Percentiles rank a stretch among this genome's conserved stretches.
phyloP scores from a whole-genome alignment of 2,797 vertebrate genomes.

The Emydoidea blandingii region DNA sequence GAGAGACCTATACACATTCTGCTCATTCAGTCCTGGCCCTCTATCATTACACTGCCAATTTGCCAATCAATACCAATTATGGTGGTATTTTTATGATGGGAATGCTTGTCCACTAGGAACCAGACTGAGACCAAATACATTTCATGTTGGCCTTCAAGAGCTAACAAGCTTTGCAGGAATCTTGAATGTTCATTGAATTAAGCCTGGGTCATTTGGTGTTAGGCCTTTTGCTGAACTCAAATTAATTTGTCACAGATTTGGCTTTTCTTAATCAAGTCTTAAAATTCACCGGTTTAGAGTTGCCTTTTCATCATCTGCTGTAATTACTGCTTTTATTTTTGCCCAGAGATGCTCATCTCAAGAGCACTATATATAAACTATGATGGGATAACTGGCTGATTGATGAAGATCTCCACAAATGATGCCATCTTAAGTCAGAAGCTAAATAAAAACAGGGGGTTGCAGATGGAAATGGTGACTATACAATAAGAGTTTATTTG shows the following conservation, averaged over 20 bases:
- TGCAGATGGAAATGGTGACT: neutral
- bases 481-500: constrained; percentile 30
- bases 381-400: constrained; percentile 13
- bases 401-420: constrained; percentile 18
- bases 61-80: no score
- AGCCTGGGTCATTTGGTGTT: constrained; percentile 6
- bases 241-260: constrained; percentile 19
- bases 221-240: constrained; percentile 13
- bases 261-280: constrained; percentile 53
- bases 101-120: no score
- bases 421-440: constrained; percentile 15
- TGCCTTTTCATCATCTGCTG: neutral
- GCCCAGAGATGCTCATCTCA: constrained; percentile 4
- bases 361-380: constrained; percentile 4
- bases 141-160: no score
- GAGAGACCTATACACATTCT: no score
- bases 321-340: neutral
- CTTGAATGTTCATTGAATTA: no score
- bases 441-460: constrained; percentile 40
- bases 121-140: no score
- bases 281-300: constrained; percentile 1
- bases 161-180: no score
- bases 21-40: no score
- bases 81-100: no score
- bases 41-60: no score